Percentiles rank a stretch among this genome's conserved stretches.
Conservation (phyloP, 2,113 vertebrate genomes). For the Eulemur rufifrons region DNA sequence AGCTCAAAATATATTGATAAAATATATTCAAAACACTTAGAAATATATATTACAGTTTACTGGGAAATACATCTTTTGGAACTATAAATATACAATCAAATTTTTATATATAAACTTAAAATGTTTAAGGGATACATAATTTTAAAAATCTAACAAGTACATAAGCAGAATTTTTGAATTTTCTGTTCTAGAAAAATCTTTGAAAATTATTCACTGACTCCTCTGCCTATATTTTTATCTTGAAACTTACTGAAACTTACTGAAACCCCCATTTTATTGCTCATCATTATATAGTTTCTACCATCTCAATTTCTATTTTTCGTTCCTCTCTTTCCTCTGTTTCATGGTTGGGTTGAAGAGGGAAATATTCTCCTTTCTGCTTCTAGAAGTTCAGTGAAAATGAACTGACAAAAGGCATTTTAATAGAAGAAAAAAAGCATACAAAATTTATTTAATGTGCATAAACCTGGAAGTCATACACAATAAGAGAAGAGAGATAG, state of each 20-base stretch:
- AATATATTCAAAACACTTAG: constrained; percentile 1
- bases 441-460: not conserved
- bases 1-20: constrained; percentile 3
- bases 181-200: not conserved
- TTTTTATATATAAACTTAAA: not conserved
- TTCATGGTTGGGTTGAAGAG: not conserved
- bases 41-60: not conserved
- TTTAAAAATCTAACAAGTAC: not conserved
- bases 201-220: not conserved
- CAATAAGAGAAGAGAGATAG: not conserved
- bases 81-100: not conserved
- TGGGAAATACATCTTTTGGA: not conserved
- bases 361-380: not conserved
- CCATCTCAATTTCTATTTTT: not conserved
- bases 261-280: not conserved
- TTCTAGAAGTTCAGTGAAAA: not conserved
- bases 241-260: not conserved
- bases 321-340: not conserved
- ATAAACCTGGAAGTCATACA: not conserved
- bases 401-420: not conserved
- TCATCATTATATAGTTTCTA: not conserved
- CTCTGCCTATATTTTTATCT: not conserved
- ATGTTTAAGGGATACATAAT: not conserved
- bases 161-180: not conserved
- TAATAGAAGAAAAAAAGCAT: not conserved